Evolutionary conservation across 2,797 vertebrate genomes (phyloP), one percentile per base, ranked within the genome.

Genomic region (Vespertilio murinus): DNA sequence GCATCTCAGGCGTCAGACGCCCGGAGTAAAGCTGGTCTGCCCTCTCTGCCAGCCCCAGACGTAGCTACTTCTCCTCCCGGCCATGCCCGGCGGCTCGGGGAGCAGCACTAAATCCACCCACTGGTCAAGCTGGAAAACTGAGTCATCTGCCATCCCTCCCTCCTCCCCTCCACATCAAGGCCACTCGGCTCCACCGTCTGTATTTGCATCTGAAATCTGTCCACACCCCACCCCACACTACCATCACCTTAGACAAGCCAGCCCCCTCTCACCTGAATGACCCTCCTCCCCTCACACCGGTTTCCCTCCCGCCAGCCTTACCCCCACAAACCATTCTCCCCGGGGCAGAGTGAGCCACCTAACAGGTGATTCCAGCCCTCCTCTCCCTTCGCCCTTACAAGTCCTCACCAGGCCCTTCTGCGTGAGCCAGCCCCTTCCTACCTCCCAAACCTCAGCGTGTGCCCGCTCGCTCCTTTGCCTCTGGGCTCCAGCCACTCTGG

Each of bases 201-300:
- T 18, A 35, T 78, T 49, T 38, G 45, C 28, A 1, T 70, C 65
- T 86, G 18, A 64, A 7, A 65, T 80, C 38, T 25, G 12, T 22
- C 75, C 20, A 18, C 75, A 16, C 69, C 33, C 71, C 4, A 33
- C 14, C 16, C 25, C 11, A 8, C 5, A 45, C 8, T 17, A 45
- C 38, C 17, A n/a, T 42, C 35, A 47, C 3, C 17, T 54, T 28
- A 11, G 23, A 23, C 14, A 3, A 38, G 16, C 61, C 71, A 52
- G 30, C 28, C 56, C 16, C 16, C 5, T 38, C 71, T 16, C 30
- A 12, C 13, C 25, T 40, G 28, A 17, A 52, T 61, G 64, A 78
- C 71, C 20, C 17, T 22, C 1, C 7, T 10, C 16, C 22, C 52
- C 11, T 38, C 6, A 2, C 1, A 4, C 5, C 0, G 1, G 17